phyloP scores from a whole-genome alignment of 2,113 vertebrate genomes.

The Cheirogaleus medius region DNA sequence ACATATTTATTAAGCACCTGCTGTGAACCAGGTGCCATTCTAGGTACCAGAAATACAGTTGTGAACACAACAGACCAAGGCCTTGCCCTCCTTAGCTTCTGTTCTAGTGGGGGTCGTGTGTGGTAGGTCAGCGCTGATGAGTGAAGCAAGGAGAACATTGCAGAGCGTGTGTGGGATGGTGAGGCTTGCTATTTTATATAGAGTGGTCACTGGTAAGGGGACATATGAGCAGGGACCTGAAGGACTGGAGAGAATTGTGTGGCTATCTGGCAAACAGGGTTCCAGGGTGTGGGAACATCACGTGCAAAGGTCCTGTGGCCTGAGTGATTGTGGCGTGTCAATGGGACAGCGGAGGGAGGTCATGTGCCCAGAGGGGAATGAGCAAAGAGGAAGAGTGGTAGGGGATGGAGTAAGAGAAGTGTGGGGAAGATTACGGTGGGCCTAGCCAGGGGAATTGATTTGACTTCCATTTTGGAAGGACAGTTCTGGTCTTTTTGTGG shows the following conservation, averaged over 20 bases:
- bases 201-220: neutral
- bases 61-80: neutral
- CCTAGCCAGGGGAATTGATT: neutral
- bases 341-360: neutral
- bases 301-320: neutral
- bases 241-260: neutral
- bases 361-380: neutral
- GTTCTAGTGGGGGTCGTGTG: accelerated
- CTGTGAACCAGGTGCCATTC: neutral
- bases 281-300: neutral
- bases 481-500: neutral
- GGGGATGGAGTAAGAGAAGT: neutral
- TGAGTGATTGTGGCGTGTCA: neutral
- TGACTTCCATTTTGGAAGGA: neutral
- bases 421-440: neutral
- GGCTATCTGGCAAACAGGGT: neutral
- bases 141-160: neutral
- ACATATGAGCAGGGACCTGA: neutral
- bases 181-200: neutral
- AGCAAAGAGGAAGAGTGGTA: neutral
- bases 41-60: neutral
- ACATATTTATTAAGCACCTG: neutral
- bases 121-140: accelerated
- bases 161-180: neutral
- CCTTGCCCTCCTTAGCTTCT: neutral